These are phyloP conservation scores for Lutraria lutraria DNA, from an alignment of 2,888 invertebrate genomes.

Conservation along the genomic window DNA sequence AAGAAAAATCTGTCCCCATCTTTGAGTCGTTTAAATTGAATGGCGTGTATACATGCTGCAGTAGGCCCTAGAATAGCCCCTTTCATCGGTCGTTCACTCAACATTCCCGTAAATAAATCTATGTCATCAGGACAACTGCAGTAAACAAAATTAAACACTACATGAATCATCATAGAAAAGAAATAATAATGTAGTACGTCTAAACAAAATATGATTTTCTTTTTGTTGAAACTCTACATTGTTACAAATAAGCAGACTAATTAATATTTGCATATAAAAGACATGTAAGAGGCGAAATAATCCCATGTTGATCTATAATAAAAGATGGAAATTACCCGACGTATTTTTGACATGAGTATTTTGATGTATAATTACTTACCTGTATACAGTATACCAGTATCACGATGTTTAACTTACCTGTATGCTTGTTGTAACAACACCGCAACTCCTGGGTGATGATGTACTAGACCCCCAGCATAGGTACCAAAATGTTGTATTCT, in stretches of 20 bases:
- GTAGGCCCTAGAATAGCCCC: constrained; percentile 94
- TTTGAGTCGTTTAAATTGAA: constrained; percentile 94
- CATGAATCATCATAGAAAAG: no score
- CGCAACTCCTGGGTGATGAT: constrained; percentile 51
- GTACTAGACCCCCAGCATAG: constrained; percentile 52
- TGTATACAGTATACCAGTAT: not conserved
- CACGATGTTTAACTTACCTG: constrained; percentile 33
- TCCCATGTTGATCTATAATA: no score
- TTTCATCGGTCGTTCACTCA: constrained; percentile 92
- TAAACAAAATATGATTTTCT: no score
- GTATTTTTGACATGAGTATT: no score
- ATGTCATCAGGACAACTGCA: constrained; percentile 92
- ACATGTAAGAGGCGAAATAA: no score
- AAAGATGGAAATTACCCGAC: no score
- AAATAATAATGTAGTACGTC: no score
- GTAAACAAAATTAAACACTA: no score
- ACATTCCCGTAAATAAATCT: constrained; percentile 94
- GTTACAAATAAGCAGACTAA: no score
- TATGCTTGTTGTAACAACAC: constrained; percentile 42
- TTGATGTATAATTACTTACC: constrained; percentile 27
- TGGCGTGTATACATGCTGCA: constrained; percentile 93
- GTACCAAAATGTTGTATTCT: constrained; percentile 45
- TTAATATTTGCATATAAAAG: no score
- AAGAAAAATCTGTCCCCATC: constrained; percentile 96
- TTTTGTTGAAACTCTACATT: no score